Evolutionary conservation across 2,888 invertebrate species (phyloP).

Genomic region (Hanleya hanleyi): DNA sequence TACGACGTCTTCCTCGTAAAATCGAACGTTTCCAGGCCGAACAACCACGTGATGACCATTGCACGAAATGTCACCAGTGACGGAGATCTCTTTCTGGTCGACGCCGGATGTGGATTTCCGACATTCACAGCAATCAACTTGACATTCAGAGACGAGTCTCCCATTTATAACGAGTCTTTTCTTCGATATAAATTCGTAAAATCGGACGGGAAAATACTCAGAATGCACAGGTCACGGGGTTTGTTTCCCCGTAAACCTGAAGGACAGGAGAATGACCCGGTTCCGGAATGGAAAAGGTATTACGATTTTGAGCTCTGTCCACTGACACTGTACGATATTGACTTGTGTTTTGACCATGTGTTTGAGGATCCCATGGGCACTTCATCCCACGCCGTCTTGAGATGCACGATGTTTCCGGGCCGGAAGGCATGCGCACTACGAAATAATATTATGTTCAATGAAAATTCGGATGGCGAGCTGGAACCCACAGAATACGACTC

Average conservation of each 20-base stretch:
- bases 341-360: conserved; percentile 30
- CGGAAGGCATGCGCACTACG: conserved; percentile 29
- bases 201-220: conserved; percentile 29
- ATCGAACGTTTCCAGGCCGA: conserved; percentile 17
- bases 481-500: background rate
- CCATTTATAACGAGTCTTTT: conserved; percentile 35
- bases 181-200: conserved; percentile 42
- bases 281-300: conserved; percentile 36
- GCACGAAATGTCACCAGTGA: conserved; percentile 28
- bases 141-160: conserved; percentile 40
- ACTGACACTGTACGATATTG: conserved; percentile 24
- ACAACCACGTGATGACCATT: conserved; percentile 38
- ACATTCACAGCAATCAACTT: conserved; percentile 36
- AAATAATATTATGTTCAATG: conserved; percentile 31
- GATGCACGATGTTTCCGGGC: conserved; percentile 30
- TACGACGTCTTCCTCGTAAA: conserved; percentile 29
- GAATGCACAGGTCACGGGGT: conserved; percentile 41
- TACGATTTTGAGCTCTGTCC: conserved; percentile 21
- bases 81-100: conserved; percentile 37
- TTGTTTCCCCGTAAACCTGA: background rate
- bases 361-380: conserved; percentile 24
- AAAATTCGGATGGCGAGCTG: conserved; percentile 24
- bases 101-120: conserved; percentile 38
- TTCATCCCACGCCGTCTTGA: conserved; percentile 27
- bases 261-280: background rate